Conservation (phyloP, 2,797 vertebrate genomes). For the Neostethus bicornis region DNA sequence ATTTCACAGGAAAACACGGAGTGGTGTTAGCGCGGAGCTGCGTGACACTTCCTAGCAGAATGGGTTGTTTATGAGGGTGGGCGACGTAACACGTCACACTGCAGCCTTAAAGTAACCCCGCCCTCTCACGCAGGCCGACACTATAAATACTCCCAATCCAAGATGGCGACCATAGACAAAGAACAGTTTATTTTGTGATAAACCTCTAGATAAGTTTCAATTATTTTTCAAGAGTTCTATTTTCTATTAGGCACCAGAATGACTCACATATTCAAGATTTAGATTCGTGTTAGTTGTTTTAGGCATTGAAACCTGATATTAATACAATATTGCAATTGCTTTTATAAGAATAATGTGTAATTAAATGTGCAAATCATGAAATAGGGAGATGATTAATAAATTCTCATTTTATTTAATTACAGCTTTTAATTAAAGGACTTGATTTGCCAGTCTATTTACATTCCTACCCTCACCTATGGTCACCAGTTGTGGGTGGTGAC, state of each 20-base stretch:
- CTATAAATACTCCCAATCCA: slow-evolving; percentile 9
- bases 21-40: neutral
- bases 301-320: too few species aligned
- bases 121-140: slow-evolving; percentile 8
- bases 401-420: neutral
- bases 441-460: too few species aligned
- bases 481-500: too few species aligned
- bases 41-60: slow-evolving; percentile 3
- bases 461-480: too few species aligned
- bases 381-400: neutral
- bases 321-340: too few species aligned
- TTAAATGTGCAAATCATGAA: neutral
- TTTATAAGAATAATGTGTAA: neutral
- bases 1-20: neutral
- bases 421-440: too few species aligned
- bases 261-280: too few species aligned
- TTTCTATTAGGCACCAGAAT: too few species aligned
- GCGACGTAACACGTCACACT: slow-evolving; percentile 57
- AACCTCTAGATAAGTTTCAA: too few species aligned
- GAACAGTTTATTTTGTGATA: fast-evolving
- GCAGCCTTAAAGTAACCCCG: slow-evolving; percentile 8
- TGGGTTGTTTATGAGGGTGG: slow-evolving; percentile 63
- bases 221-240: too few species aligned
- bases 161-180: neutral
- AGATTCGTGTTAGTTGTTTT: too few species aligned